Evolutionary conservation across 2,797 vertebrate genomes (phyloP).

Genomic region (Acropternis orthonyx): DNA sequence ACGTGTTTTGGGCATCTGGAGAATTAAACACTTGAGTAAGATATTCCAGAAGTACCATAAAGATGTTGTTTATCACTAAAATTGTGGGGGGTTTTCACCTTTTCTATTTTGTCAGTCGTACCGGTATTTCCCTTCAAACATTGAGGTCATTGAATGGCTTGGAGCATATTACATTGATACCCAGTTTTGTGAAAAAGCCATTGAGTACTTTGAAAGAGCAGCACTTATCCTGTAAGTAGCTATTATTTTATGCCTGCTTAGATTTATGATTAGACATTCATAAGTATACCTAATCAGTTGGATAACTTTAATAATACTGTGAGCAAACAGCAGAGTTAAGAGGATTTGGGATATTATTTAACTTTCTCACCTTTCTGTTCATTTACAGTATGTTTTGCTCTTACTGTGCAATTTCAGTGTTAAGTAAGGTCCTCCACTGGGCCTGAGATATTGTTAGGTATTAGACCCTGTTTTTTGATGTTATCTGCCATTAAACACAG

Average conservation of each 20-base stretch:
- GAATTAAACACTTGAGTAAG: conserved; percentile 57
- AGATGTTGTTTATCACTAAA: conserved; percentile 60
- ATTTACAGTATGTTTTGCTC: not conserved
- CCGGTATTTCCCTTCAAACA: conserved; percentile 94
- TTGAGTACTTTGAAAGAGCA: conserved; percentile 97
- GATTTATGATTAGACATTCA: not conserved
- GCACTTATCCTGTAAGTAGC: conserved; percentile 94
- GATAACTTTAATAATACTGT: not conserved
- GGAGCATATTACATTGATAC: conserved; percentile 95
- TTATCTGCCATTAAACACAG: not conserved
- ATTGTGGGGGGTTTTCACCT: conserved; percentile 28
- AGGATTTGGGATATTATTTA: not conserved
- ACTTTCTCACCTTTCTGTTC: not conserved
- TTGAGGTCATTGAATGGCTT: conserved; percentile 95
- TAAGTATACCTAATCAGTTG: not conserved
- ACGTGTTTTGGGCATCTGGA: conserved; percentile 50
- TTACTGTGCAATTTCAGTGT: not conserved
- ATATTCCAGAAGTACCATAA: conserved; percentile 54
- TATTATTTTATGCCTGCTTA: conserved; percentile 29
- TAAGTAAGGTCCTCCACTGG: not conserved
- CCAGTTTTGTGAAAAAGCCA: conserved; percentile 97
- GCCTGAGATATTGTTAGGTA: not conserved
- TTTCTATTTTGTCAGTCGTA: conserved; percentile 84
- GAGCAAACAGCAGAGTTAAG: not conserved
- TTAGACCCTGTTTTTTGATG: not conserved